A percentile compares a stretch with the other conserved stretches of the same genome.
Evolutionary conservation across 2,113 vertebrate genomes (phyloP).

Genomic region (Cranoglanis bouderius): DNA sequence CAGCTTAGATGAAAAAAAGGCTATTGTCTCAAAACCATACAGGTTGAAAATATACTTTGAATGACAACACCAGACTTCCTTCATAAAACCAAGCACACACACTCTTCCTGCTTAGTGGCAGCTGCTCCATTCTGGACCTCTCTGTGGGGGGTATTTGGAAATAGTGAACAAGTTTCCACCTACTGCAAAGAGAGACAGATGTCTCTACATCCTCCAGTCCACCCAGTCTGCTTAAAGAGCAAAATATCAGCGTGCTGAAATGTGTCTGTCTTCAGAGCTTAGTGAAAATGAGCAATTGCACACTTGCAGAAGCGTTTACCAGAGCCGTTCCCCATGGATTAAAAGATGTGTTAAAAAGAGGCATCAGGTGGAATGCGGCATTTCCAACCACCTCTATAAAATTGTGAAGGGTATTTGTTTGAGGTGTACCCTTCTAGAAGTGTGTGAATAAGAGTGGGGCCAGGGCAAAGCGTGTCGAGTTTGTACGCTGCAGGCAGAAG

Average conservation of each 20-base stretch:
- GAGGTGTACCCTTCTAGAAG: background rate
- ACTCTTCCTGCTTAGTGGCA: slow-evolving; percentile 4
- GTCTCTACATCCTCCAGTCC: slow-evolving; percentile 28
- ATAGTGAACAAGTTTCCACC: slow-evolving; percentile 26
- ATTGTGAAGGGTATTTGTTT: slow-evolving; percentile 4
- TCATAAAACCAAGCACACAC: background rate
- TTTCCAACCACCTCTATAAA: background rate
- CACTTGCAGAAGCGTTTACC: background rate
- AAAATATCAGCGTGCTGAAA: background rate
- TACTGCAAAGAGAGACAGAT: slow-evolving; percentile 47
- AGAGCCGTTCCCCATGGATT: background rate
- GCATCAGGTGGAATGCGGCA: background rate
- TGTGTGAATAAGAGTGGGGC: background rate
- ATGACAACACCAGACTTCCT: background rate
- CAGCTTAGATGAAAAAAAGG: background rate
- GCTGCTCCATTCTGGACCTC: slow-evolving; percentile 27
- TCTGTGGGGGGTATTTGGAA: slow-evolving; percentile 34
- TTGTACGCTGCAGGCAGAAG: background rate
- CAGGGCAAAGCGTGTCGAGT: background rate
- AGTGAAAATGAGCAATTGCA: slow-evolving; percentile 23
- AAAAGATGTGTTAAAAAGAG: background rate
- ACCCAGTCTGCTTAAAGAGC: background rate
- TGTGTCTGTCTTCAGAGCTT: slow-evolving; percentile 4
- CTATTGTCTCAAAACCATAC: background rate
- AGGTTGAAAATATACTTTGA: background rate